Base-by-base conservation (phyloP, 2,113 vertebrate genomes). In the Turdus rufiventris region DNA sequence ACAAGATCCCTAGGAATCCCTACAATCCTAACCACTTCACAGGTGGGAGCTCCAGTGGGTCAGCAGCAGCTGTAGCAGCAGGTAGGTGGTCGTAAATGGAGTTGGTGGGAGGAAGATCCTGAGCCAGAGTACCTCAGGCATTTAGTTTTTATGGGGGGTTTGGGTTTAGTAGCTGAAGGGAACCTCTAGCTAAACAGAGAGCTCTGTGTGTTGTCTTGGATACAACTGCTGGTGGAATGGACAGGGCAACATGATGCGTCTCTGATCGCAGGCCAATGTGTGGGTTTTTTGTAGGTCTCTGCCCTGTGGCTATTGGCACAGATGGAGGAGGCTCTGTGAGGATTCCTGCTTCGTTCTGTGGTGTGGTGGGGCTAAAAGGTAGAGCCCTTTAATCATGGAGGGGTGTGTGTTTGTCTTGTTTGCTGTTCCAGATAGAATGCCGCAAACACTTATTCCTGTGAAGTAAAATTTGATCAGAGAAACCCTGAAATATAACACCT, bases 321-420 rank as follows among this genome's bases (percentile, higher is more conserved):
- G 97, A 97, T 68, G 96, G 95, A 78, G 96, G 97, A 0, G 97
- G 97, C 78, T 97, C 97, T 74, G 95, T 97, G 72, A 97, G 96
- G 91, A 96, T 97, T 86, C 97, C 97, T 89, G 76, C 97, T 83
- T 96, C 97, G 0, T 97, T 97, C 65, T 97, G 97, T 85, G 97
- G 97, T 38, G 93, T 97, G 82, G 97, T 97, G 57, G 97, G 97
- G 14, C 79, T 97, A 67, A 97, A 97, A 97, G 97, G 97, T 97
- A 97, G 53, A 80, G 68, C 19, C 18, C 14, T 94, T 90, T 73
- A 48, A 58, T 88, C 38, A 11, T n/a, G 14, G 26, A 34, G 48
- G 14, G 23, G 2, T 21, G 20, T 25, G 34, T n/a, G 67, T 34
- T 36, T 31, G 31, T 67, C 29, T 51, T 67, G 18, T 67, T 78